Percentiles rank a stretch among this genome's conserved stretches.
phyloP scores from a whole-genome alignment of 2,888 invertebrate genomes.

The Nomada ruficornis region DNA sequence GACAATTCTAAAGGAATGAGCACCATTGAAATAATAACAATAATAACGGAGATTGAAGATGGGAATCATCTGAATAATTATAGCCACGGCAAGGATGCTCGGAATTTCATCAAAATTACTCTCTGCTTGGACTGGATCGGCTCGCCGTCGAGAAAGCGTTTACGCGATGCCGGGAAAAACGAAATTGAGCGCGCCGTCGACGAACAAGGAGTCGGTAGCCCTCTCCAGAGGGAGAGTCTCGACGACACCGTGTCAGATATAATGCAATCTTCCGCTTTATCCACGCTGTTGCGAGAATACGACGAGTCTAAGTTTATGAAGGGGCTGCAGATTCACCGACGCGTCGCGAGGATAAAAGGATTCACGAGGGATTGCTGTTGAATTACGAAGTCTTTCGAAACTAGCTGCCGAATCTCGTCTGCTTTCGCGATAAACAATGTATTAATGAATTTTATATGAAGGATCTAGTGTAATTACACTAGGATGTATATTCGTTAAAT shows the following conservation, averaged over 20 bases:
- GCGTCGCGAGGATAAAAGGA: slow-evolving; percentile 40
- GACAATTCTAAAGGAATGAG: no score
- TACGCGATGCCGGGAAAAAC: slow-evolving; percentile 24
- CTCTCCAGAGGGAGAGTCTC: slow-evolving; percentile 34
- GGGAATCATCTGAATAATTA: no score
- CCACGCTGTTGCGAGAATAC: slow-evolving; percentile 47
- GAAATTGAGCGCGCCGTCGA: slow-evolving; percentile 56
- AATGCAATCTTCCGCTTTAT: slow-evolving; percentile 67
- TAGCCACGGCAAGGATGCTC: no score
- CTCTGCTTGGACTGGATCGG: background rate
- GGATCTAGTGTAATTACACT: slow-evolving; percentile 7
- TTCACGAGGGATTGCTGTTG: slow-evolving; percentile 7
- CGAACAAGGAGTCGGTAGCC: slow-evolving; percentile 38
- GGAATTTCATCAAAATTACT: no score
- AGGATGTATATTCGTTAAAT: background rate
- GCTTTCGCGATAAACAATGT: slow-evolving; percentile 15
- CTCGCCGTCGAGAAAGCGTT: background rate
- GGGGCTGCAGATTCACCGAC: slow-evolving; percentile 34
- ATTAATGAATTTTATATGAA: background rate
- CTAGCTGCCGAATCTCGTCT: background rate
- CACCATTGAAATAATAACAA: no score
- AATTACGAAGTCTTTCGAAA: slow-evolving; percentile 19
- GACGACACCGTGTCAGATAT: slow-evolving; percentile 57
- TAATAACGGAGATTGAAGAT: no score
- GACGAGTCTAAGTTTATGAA: slow-evolving; percentile 63